Evolutionary conservation across 2,797 vertebrate genomes (phyloP).

Genomic region (Megalops cyprinoides): DNA sequence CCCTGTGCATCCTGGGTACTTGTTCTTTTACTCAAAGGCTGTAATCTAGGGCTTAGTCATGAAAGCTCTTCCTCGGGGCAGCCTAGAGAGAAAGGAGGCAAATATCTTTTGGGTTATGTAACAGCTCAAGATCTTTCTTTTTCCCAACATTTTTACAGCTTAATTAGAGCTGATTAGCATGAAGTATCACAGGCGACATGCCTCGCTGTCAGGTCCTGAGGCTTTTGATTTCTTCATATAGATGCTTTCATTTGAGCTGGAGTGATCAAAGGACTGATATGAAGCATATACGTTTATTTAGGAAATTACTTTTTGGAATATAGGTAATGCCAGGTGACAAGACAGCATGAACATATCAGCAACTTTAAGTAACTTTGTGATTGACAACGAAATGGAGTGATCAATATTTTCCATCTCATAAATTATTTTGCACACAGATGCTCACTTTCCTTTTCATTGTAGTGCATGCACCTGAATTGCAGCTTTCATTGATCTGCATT

Average conservation of each 20-base stretch:
- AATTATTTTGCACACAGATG: too few relatives aligned
- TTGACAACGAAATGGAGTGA: too few relatives aligned
- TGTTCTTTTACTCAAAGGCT: conserved; percentile 62
- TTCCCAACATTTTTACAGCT: background rate
- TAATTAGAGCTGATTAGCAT: conserved; percentile 9
- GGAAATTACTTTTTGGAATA: too few relatives aligned
- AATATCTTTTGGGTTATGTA: conserved; percentile 41
- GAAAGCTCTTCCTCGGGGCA: conserved; percentile 56
- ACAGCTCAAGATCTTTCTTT: background rate
- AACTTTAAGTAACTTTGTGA: too few relatives aligned
- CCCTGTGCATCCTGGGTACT: conserved; percentile 55
- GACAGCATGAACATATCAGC: too few relatives aligned
- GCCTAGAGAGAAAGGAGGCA: conserved; percentile 46
- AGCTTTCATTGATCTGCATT: too few relatives aligned
- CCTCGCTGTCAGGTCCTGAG: background rate
- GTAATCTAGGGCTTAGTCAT: conserved; percentile 72
- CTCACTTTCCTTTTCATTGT: too few relatives aligned
- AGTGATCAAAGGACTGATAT: background rate
- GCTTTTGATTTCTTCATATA: background rate
- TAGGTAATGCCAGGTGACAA: too few relatives aligned
- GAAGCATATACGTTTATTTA: background rate
- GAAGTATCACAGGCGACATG: background rate
- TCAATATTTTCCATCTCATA: too few relatives aligned
- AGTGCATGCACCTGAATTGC: too few relatives aligned
- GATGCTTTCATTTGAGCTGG: background rate